Percentiles rank a stretch among this genome's conserved stretches.
Evolutionary conservation across 1,140 invertebrate genomes (phyloP).

Genomic region (Drosophila teissieri): DNA sequence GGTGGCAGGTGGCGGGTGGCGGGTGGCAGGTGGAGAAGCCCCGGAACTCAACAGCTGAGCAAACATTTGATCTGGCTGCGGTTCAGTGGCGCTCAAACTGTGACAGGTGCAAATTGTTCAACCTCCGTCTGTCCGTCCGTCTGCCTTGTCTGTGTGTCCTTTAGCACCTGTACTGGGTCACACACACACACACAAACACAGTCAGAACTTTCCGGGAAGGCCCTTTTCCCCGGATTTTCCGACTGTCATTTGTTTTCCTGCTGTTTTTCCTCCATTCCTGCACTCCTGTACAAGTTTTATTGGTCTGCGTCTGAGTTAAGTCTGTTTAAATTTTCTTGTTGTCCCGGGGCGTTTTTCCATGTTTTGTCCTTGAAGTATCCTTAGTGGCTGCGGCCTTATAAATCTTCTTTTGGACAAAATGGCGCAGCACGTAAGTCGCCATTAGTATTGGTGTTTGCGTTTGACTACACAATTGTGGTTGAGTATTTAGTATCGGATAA

Average conservation of each 20-base stretch:
- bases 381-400: conserved; percentile 71
- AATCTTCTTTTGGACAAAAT: conserved; percentile 69
- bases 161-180: conserved; percentile 51
- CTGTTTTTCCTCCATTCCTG: conserved; percentile 5
- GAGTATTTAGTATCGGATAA: background rate
- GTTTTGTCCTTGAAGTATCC: conserved; percentile 75
- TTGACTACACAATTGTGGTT: conserved; percentile 3
- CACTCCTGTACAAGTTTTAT: conserved; percentile 59
- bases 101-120: conserved; percentile 75
- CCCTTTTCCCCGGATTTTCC: conserved; percentile 18
- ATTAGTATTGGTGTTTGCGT: conserved; percentile 22
- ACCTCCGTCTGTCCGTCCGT: conserved; percentile 36
- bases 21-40: conserved; percentile 17
- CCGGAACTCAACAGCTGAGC: conserved; percentile 47
- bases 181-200: conserved; percentile 1
- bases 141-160: conserved; percentile 11
- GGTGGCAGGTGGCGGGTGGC: conserved; percentile 21
- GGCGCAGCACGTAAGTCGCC: conserved; percentile 65
- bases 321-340: conserved; percentile 56
- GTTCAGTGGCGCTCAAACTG: conserved; percentile 54
- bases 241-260: conserved; percentile 39
- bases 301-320: conserved; percentile 70
- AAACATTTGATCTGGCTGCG: conserved; percentile 58
- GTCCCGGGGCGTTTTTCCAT: conserved; percentile 32
- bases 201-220: background rate